Conservation (phyloP, 2,888 invertebrate species). For the Hydropsyche betteni region DNA sequence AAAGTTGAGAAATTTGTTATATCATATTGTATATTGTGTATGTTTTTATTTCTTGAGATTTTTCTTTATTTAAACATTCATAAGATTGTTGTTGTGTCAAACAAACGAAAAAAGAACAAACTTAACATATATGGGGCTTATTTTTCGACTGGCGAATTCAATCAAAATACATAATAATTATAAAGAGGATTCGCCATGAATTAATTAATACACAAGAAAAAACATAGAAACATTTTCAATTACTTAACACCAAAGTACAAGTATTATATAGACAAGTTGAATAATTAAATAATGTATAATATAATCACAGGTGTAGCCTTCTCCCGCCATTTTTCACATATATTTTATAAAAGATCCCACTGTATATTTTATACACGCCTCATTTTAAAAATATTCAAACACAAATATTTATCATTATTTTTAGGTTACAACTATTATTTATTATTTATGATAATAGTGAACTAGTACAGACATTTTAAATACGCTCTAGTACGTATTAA, state of each 20-base stretch:
- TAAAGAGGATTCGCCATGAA: conserved; percentile 33
- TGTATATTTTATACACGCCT: conserved; percentile 42
- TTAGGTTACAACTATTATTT: conserved; percentile 35
- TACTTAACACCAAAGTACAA: conserved; percentile 45
- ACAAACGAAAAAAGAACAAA: not conserved
- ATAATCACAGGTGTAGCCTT: conserved; percentile 52
- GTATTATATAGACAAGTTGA: conserved; percentile 39
- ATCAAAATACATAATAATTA: conserved; percentile 7
- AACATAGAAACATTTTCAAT: conserved; percentile 43
- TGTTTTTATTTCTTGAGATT: too few relatives aligned
- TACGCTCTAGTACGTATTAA: conserved; percentile 50
- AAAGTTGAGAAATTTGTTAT: too few relatives aligned
- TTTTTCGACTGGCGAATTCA: conserved; percentile 23
- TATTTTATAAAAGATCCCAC: conserved; percentile 46
- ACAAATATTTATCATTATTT: conserved; percentile 43
- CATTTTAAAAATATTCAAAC: conserved; percentile 45
- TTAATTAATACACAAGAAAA: conserved; percentile 38
- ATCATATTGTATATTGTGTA: too few relatives aligned
- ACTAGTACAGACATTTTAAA: conserved; percentile 50
- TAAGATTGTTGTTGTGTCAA: not conserved
- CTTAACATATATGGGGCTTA: conserved; percentile 24
- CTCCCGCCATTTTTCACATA: conserved; percentile 44
- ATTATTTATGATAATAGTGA: conserved; percentile 42
- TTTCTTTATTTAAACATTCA: too few relatives aligned
- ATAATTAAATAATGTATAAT: conserved; percentile 49